Base-by-base conservation (phyloP, 2,888 invertebrate genomes). In the Coleophora flavipennella region DNA sequence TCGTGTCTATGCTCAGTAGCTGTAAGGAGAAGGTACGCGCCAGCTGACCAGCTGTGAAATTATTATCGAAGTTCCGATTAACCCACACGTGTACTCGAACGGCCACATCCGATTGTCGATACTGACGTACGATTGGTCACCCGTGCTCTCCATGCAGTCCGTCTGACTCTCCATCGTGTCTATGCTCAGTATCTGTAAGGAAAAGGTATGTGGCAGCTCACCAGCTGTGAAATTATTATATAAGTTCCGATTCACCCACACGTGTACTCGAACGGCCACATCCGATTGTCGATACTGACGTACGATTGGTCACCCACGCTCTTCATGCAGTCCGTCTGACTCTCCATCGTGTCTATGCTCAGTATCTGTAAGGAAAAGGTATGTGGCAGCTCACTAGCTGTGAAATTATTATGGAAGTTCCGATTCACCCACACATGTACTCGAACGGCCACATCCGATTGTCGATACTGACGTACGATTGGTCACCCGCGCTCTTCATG, bases 281-380 rank as follows among this genome's bases (percentile, higher is more conserved):
- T 99, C 80, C 99, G 99, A 81, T 89, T 99, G 61, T 97, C 97
- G 43, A 99, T 99, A 65, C 88, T 99, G 59, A 97, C 97, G 98
- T n/a, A 99, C 73, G 99, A 99, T 86, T 99, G 99, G 99, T 97
- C 98, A 45, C 99, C 99, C 38, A 99, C 99, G 44, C 88, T 99
- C 46, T 97, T 96, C 43, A 97, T 99, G 53, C 94, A 94, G 78
- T 95, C 97, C 36, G 97, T 98, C 56, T 99, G 99, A 83, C 90
- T 99, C 57, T 97, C 96, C 71, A 97, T 99, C 79, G 92, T 99
- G 43, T 97, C 97, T 53, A n/a, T n/a, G 99, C 91, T 99, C 65
- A 96, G 96, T 87, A 96, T 96, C 87, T 98, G 98, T 88, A 97
- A 96, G 87, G 98, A 98, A 86, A 99, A 99, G 91, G 95, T 95